Base-by-base conservation (phyloP, 64 coral and sea anemone genomes). In the Montipora foliosa region DNA sequence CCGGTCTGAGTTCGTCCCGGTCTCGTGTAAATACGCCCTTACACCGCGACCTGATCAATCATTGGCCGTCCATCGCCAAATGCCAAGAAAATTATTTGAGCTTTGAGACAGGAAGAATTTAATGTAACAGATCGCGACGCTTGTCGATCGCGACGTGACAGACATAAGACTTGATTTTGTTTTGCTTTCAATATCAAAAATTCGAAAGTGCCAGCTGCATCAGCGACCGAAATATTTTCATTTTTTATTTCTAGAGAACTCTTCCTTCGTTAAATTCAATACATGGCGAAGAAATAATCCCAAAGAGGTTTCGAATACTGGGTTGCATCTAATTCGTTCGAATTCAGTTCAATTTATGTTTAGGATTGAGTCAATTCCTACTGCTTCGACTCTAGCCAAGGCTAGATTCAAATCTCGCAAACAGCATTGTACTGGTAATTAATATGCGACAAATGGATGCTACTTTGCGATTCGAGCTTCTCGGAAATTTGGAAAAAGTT, bases 361-460 rank as follows among this genome's bases (percentile, higher is more conserved):
- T 4, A 48, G 45, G 59, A 69, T 72, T 10, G n/a, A 29, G 25
- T 21, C n/a, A 21, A 49, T 22, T 17, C 8, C 4, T 4, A 19
- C 47, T 49, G 45, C 47, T 86, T 51, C 46, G n/a, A 70, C 46
- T 11, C 14, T 17, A 24, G 76, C 7, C 46, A 3, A 71, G 19
- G 50, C 2, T 72, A 64, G 47, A 86, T 86, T 49, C 19, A 48
- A 67, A 86, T 47, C 64, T 3, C 50, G n/a, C 20, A 51, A 86
- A 86, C 76, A 46, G 57, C 44, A 71, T 50, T 47, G 82, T 44
- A 70, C 47, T 29, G 44, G 19, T 3, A 17, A 47, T 71, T 50
- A 22, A 48, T 13, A 70, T 71, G 8, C 45, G 17, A 78, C 46
- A 50, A 78, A 78, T 78, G 76, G 76, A 86, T 86, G 82, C 82